Conservation (phyloP, 1,140 invertebrate genomes). For the Telenomus remus region DNA sequence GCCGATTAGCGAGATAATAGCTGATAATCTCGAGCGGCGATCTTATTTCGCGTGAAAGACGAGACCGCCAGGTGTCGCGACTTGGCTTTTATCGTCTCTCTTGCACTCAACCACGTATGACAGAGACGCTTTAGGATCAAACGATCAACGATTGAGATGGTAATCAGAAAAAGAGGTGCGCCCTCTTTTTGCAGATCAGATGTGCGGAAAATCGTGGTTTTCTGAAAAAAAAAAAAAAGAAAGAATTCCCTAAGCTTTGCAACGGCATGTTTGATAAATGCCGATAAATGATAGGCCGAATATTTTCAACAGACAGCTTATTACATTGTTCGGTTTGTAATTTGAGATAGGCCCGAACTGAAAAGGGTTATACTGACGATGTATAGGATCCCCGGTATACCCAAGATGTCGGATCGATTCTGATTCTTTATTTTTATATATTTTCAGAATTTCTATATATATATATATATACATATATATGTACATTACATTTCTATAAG, state of each 20-base stretch:
- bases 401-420: too few relatives aligned
- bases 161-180: slow-evolving; percentile 52
- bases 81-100: not conserved
- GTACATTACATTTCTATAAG: too few relatives aligned
- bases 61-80: slow-evolving; percentile 56
- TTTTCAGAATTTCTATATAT: too few relatives aligned
- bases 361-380: slow-evolving; percentile 31
- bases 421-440: too few relatives aligned
- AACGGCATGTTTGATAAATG: slow-evolving; percentile 32
- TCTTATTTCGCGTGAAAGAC: slow-evolving; percentile 62
- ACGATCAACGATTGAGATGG: slow-evolving; percentile 42
- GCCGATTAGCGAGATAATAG: slow-evolving; percentile 60
- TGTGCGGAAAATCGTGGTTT: slow-evolving; percentile 50
- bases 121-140: slow-evolving; percentile 18
- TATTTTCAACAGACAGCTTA: slow-evolving; percentile 27
- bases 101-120: slow-evolving; percentile 2
- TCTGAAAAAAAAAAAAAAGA: slow-evolving; percentile 20
- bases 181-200: slow-evolving; percentile 38
- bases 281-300: slow-evolving; percentile 21
- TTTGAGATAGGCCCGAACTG: slow-evolving; percentile 3
- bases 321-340: slow-evolving; percentile 6
- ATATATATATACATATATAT: too few relatives aligned
- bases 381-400: slow-evolving; percentile 4
- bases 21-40: slow-evolving; percentile 56
- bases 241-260: not conserved